These are phyloP conservation scores for Candidula unifasciata DNA, from an alignment of 2,888 invertebrate species.

Conservation along the genomic window DNA sequence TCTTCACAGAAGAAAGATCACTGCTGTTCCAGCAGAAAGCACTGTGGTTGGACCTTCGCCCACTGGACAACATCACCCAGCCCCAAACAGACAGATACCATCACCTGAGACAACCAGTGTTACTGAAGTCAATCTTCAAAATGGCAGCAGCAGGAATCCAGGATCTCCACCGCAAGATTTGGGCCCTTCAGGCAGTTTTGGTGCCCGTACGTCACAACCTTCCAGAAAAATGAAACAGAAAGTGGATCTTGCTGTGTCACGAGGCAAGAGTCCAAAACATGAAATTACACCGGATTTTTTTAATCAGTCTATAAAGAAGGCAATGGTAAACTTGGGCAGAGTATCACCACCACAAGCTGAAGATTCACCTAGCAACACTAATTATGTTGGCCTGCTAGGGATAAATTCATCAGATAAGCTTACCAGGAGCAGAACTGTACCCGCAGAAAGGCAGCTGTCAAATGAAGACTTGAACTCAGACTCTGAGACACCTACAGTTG, in stretches of 20 bases:
- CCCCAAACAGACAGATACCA: not conserved
- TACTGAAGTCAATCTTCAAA: not conserved
- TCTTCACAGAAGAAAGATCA: not conserved
- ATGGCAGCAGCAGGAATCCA: not conserved
- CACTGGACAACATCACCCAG: not conserved
- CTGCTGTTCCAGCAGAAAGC: not conserved
- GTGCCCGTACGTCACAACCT: not conserved
- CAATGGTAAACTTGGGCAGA: not conserved
- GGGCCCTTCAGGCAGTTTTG: conserved; percentile 16
- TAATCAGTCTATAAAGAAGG: conserved; percentile 23
- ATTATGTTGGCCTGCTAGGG: not conserved
- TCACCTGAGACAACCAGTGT: not conserved
- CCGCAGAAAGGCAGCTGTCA: conserved; percentile 1
- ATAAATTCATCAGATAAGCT: not conserved
- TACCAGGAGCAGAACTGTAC: not conserved
- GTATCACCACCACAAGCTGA: not conserved
- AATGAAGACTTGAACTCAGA: not conserved
- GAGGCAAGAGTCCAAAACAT: not conserved
- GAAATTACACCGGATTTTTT: conserved; percentile 23
- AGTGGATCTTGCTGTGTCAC: too few relatives aligned
- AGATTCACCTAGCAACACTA: not conserved
- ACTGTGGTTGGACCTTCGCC: not conserved
- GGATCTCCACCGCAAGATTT: not conserved
- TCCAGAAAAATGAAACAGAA: not conserved
- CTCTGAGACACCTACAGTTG: not conserved